Evolutionary conservation across 2,888 invertebrate species (phyloP), one percentile per base, ranked within the genome.

Genomic region (Caradrina kadenii): DNA sequence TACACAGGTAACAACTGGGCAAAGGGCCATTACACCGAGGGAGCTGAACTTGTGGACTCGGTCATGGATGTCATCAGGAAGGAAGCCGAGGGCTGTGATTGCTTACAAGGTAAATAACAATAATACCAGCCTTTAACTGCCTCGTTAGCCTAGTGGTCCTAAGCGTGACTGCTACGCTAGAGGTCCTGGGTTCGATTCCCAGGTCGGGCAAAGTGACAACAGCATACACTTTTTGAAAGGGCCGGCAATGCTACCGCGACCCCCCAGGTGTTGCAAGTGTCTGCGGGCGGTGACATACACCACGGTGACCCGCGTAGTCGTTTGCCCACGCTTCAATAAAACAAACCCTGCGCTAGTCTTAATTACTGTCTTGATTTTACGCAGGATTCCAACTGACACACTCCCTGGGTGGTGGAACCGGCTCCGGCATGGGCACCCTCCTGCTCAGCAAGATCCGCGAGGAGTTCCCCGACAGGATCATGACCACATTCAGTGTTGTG

Each of bases 361-460:
- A 35, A 6, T 35, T 35, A 35, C 8, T 35, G 8, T 35, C 39
- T 8, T 39, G 2, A 10, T 2, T 21, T 0, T 45, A 4, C 21
- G 21, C 59, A 95, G 98, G 98, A 0, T 98, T 98, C 93, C 97
- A 97, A 87, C 90, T 98, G 67, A 97, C 98, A 0, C 98, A 98
- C 89, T 98, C 98, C 0, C 96, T 98, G 19, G 98, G 98, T 1
- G 98, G 98, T 10, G 98, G 98, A 19, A 98, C 98, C 0, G 98
- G 98, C 0, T 98, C 98, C 0, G 98, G 98, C 0, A 97, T 98
- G 97, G 98, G 98, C 8, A 98, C 98, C 0, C 93, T 98, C 8
- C 96, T 98, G 6, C 98, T 98, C 81, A 98, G 98, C 77, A 98
- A 98, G 94, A 98, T 98, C 86, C 96, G 98, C 0, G 98, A 98